Evolutionary conservation across 2,113 vertebrate genomes (phyloP).

Genomic region (Peromyscus maniculatus): DNA sequence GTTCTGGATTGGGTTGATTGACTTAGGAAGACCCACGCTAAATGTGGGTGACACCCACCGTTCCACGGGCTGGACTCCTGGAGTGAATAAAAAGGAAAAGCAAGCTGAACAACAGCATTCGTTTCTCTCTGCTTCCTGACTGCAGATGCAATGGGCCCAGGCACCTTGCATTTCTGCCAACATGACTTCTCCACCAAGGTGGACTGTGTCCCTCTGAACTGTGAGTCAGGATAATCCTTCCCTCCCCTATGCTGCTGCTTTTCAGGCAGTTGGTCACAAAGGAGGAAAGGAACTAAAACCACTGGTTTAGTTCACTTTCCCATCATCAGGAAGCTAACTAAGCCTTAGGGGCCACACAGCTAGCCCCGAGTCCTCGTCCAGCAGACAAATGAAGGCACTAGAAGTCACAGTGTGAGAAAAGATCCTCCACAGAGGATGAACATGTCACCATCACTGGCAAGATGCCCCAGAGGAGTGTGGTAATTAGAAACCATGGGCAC

Average conservation of each 20-base stretch:
- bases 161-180: neutral
- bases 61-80: no score
- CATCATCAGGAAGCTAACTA: neutral
- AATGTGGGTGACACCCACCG: neutral
- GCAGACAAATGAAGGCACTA: neutral
- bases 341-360: neutral
- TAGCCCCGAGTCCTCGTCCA: neutral
- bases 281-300: neutral
- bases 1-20: neutral
- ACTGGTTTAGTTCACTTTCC: fast-evolving
- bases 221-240: neutral
- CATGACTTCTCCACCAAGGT: neutral
- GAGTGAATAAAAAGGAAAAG: neutral
- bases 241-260: neutral
- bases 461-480: neutral
- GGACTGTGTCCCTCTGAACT: neutral
- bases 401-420: neutral
- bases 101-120: neutral
- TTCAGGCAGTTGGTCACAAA: neutral
- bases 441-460: neutral
- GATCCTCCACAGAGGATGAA: neutral
- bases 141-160: neutral
- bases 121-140: neutral
- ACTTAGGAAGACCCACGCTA: neutral
- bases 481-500: fast-evolving